Percentiles rank a stretch among this genome's conserved stretches.
phyloP scores from a whole-genome alignment of 2,113 vertebrate species.

The Crotalus tigris region DNA sequence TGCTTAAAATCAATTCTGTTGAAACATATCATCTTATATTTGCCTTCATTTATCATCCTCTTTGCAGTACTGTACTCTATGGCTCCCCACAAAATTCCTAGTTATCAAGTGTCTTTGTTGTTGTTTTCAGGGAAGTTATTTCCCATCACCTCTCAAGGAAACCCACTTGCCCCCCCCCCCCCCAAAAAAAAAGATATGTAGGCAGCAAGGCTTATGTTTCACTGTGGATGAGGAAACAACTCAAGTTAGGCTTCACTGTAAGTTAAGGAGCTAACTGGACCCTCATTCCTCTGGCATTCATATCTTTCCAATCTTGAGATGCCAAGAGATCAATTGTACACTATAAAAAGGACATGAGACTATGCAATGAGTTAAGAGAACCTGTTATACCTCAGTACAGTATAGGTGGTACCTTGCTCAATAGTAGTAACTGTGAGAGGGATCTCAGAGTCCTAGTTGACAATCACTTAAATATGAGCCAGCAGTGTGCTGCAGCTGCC shows the following conservation, averaged over 20 bases:
- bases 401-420: too few species aligned
- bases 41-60: background rate
- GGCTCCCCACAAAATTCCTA: slow-evolving; percentile 31
- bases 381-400: background rate
- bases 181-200: slow-evolving; percentile 18
- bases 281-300: slow-evolving; percentile 24
- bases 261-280: background rate
- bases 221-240: slow-evolving; percentile 11
- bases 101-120: slow-evolving; percentile 37
- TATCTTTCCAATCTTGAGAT: slow-evolving; percentile 31
- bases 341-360: slow-evolving; percentile 14
- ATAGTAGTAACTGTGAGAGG: too few species aligned
- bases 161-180: slow-evolving; percentile 9
- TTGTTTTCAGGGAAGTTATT: slow-evolving; percentile 33
- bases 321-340: slow-evolving; percentile 26
- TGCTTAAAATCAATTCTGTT: slow-evolving; percentile 64
- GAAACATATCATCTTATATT: background rate
- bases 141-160: slow-evolving; percentile 35
- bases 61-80: slow-evolving; percentile 18
- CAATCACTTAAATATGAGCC: too few species aligned
- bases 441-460: too few species aligned
- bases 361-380: slow-evolving; percentile 15
- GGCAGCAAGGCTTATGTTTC: slow-evolving; percentile 35
- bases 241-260: background rate
- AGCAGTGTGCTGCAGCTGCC: too few species aligned